Evolutionary conservation across 2,113 vertebrate genomes (phyloP), one percentile per base, ranked within the genome.

Genomic region (Eurystomus gularis): DNA sequence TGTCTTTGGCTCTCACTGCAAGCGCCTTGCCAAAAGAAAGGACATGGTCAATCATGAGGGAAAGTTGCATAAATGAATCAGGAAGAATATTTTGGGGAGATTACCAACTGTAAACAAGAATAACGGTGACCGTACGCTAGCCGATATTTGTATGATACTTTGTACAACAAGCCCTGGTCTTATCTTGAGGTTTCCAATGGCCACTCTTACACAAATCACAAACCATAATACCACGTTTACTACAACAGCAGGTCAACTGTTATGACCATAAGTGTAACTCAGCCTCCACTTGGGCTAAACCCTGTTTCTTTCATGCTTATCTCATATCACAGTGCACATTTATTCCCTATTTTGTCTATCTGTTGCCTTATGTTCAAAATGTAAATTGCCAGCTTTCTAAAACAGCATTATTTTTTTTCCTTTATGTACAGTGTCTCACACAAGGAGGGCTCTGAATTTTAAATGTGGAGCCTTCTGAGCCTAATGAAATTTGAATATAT

Each of bases 101-200:
- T 93, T 88, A 72, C 29, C 23, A 51, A 81, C 2, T 52, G 65
- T 66, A 90, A 93, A 92, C 85, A 93, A 48, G 26, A 82, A 8
- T 51, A 88, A 64, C 15, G 82, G 71, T n/a, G 33, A 75, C 44
- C 64, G 37, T 40, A 48, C 1, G 1, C 72, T 68, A 33, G 23
- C 13, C 77, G 72, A 55, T 78, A 44, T 92, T 90, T 66, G 64
- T 58, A 39, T 46, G 77, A 35, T 14, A 70, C 42, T 72, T 69
- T n/a, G 35, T 72, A 51, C 80, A 66, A 54, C 17, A 79, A 91
- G 33, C 75, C 71, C 25, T 14, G 26, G 39, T 75, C 76, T 73
- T 90, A 79, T 90, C 93, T 90, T 70, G 88, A 93, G 60, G 64
- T 77, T 94, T 95, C 52, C 58, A 54, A 16, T 55, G 71, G 57